phyloP scores from a whole-genome alignment of 2,797 vertebrate genomes.

The Sorex maritimensis region DNA sequence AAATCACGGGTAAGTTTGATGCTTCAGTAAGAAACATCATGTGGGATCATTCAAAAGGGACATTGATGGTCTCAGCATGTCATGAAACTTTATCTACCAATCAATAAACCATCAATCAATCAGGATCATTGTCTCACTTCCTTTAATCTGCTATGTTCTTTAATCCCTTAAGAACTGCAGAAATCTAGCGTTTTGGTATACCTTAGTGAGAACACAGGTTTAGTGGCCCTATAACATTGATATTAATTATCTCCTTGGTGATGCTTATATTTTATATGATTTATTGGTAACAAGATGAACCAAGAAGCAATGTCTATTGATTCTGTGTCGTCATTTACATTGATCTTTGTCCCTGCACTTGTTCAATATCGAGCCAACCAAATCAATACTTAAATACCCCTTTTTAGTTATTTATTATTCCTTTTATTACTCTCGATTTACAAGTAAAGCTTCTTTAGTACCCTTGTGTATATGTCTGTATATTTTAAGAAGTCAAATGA shows the following conservation, averaged over 20 bases:
- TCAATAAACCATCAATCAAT: not conserved
- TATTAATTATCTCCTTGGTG: not conserved
- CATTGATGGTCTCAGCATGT: not conserved
- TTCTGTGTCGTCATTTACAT: not conserved
- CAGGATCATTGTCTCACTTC: not conserved
- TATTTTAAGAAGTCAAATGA: not conserved
- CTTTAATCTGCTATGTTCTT: not conserved
- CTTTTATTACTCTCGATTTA: not conserved
- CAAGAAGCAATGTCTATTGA: not conserved
- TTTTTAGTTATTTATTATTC: not conserved
- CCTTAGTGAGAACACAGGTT: not conserved
- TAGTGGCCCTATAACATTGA: not conserved
- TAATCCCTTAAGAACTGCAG: not conserved
- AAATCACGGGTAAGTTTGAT: not conserved
- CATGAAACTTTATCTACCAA: not conserved
- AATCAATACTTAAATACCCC: not conserved
- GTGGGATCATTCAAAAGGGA: no score
- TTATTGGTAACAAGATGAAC: not conserved
- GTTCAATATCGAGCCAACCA: not conserved
- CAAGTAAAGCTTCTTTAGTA: not conserved
- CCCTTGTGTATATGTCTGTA: not conserved
- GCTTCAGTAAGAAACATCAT: not conserved
- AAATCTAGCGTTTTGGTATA: no score
- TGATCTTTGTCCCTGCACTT: not conserved
- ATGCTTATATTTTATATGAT: not conserved